These are phyloP conservation scores for Malurus alboscapulatus DNA, from an alignment of 2,113 vertebrate species.

Conservation along the genomic window DNA sequence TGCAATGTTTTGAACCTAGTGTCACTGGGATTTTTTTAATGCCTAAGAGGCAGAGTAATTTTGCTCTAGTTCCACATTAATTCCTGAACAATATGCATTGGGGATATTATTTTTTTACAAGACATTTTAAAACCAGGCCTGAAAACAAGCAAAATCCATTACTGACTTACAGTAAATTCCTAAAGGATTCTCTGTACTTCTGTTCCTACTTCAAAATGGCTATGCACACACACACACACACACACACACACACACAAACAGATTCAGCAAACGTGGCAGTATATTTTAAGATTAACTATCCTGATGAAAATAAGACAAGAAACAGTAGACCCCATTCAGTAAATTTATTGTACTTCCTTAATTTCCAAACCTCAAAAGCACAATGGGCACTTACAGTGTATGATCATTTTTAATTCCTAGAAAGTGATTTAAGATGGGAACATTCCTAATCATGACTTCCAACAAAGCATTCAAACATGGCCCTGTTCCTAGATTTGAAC, in stretches of 20 bases:
- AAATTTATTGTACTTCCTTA: constrained; percentile 34
- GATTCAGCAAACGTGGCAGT: constrained; percentile 23
- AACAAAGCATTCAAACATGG: not conserved
- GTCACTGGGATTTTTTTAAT: constrained; percentile 53
- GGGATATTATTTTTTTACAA: constrained; percentile 69
- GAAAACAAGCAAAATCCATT: constrained; percentile 74
- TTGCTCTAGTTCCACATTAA: constrained; percentile 66
- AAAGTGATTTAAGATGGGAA: constrained; percentile 37
- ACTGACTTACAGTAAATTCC: constrained; percentile 68
- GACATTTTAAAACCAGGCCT: constrained; percentile 56
- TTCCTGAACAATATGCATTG: constrained; percentile 59
- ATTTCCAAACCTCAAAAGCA: constrained; percentile 29
- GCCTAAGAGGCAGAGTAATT: constrained; percentile 53
- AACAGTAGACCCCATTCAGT: not conserved
- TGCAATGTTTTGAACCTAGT: constrained; percentile 46
- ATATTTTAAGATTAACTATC: constrained; percentile 47
- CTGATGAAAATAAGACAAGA: constrained; percentile 18
- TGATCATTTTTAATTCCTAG: constrained; percentile 50
- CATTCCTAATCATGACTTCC: not conserved
- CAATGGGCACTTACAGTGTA: not conserved
- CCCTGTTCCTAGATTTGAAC: not conserved
- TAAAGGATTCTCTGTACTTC: constrained; percentile 61
- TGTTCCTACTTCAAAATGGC: constrained; percentile 49
- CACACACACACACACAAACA: not conserved
- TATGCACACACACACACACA: not conserved